Percentiles rank a stretch among this genome's conserved stretches.
Conservation (phyloP, 2,888 invertebrate genomes). For the Andricus quercusramuli region DNA sequence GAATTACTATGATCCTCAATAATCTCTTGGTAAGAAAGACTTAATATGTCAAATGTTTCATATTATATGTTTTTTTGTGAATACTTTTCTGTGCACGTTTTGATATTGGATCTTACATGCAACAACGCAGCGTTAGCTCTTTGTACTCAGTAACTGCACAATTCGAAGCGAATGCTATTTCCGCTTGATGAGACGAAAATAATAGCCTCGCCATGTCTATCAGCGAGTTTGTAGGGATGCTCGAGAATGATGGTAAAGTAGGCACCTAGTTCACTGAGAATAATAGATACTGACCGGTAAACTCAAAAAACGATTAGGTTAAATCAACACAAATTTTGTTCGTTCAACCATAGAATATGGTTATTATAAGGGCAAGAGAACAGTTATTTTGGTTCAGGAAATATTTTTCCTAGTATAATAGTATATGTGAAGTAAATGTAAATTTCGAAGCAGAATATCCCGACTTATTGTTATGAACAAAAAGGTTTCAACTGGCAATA, state of each 20-base stretch:
- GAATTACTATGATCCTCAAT: neutral
- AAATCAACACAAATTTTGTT: too few species aligned
- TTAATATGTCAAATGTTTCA: neutral
- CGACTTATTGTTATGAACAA: too few species aligned
- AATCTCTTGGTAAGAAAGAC: neutral
- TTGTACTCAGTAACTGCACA: neutral
- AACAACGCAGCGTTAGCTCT: constrained; percentile 1
- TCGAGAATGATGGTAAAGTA: neutral
- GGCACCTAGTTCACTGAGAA: neutral
- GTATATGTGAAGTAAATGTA: neutral
- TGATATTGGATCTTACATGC: neutral
- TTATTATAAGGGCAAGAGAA: too few species aligned
- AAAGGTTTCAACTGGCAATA: too few species aligned
- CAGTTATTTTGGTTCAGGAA: too few species aligned
- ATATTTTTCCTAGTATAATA: too few species aligned
- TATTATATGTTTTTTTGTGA: neutral
- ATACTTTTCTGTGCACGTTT: neutral
- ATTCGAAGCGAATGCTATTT: constrained; percentile 1
- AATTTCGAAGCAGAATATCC: neutral
- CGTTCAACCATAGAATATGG: too few species aligned
- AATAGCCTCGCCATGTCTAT: neutral
- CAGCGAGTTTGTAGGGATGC: neutral
- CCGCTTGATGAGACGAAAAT: constrained; percentile 4
- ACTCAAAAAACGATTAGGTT: too few species aligned
- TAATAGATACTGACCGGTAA: neutral